Base-by-base conservation (phyloP, 92 coral and sea anemone species). In the Ricordea florida region DNA sequence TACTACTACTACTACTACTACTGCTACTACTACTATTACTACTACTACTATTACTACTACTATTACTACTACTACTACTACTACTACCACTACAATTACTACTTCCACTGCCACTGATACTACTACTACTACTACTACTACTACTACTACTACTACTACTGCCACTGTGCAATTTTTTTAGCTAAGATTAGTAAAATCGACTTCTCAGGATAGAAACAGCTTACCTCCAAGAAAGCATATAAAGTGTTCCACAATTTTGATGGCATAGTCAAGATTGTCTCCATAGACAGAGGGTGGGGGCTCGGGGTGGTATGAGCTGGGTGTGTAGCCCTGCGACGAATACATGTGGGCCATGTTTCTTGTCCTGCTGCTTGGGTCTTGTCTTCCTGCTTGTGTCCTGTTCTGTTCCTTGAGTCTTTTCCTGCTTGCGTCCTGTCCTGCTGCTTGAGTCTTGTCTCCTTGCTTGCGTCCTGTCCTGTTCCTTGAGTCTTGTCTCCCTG, bases 191-290 rank as follows among this genome's bases (percentile, higher is more conserved):
- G n/a, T n/a, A n/a, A n/a, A n/a, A n/a, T n/a, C n/a, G n/a, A n/a
- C n/a, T n/a, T n/a, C n/a, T n/a, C n/a, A n/a, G 2, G 27, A 11
- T 18, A 22, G 24, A 35, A 31, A 48, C 9, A 26, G 7, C 81
- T 78, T 63, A 85, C 90, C 90, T 79, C 62, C 31, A 1, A 62
- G 84, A 42, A 69, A 72, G 24, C 70, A 56, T 15, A 89, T 81
- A 60, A 89, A 85, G 57, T 86, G 83, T 52, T 90, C 89, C 13
- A 87, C 89, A 18, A 86, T 78, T 43, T 28, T 72, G 52, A 86
- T 78, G n/a, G 92, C 82, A 46, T 73, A 90, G 20, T 86, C 89
- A 29, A 86, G 62, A 36, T 76, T 87, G 42, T 90, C 92, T 38
- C 77, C 77, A 26, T 70, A 56, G 9, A 37, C 18, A 26, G 52